Evolutionary conservation across 2,888 invertebrate genomes (phyloP).

Genomic region (Luperina nickerlii): DNA sequence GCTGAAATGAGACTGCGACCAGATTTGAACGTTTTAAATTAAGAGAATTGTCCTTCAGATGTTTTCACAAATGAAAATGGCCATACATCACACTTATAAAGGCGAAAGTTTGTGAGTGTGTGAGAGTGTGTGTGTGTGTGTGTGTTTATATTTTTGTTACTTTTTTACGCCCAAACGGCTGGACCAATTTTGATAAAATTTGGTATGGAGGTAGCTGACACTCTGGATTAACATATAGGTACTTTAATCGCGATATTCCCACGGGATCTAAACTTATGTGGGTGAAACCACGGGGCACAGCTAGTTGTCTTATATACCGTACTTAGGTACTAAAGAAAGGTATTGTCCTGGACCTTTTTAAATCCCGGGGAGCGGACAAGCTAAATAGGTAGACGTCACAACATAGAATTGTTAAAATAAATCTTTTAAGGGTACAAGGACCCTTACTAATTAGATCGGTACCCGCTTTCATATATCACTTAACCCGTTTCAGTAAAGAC

Average conservation of each 20-base stretch:
- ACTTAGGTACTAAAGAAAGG: neutral
- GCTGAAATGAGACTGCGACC: too few species aligned
- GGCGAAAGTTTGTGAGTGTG: too few species aligned
- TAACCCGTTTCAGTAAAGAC: conserved; percentile 55
- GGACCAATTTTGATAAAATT: too few species aligned
- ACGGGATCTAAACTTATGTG: too few species aligned
- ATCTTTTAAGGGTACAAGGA: conserved; percentile 51
- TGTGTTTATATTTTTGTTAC: too few species aligned
- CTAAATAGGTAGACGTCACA: conserved; percentile 40
- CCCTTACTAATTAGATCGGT: conserved; percentile 59
- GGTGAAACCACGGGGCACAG: too few species aligned
- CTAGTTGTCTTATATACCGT: conserved; percentile 18
- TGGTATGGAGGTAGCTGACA: too few species aligned
- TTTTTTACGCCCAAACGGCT: too few species aligned
- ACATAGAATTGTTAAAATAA: conserved; percentile 50
- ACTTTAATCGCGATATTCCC: too few species aligned
- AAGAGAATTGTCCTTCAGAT: neutral
- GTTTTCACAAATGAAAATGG: conserved; percentile 6
- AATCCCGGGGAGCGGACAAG: conserved; percentile 30
- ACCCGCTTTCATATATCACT: conserved; percentile 59
- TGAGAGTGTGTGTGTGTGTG: too few species aligned
- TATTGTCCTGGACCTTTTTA: conserved; percentile 44
- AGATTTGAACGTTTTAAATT: too few species aligned
- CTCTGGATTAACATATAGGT: too few species aligned
- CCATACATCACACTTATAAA: neutral